Evolutionary conservation across 2,797 vertebrate genomes (phyloP), one percentile per base, ranked within the genome.

Genomic region (Sebastes steindachneri): DNA sequence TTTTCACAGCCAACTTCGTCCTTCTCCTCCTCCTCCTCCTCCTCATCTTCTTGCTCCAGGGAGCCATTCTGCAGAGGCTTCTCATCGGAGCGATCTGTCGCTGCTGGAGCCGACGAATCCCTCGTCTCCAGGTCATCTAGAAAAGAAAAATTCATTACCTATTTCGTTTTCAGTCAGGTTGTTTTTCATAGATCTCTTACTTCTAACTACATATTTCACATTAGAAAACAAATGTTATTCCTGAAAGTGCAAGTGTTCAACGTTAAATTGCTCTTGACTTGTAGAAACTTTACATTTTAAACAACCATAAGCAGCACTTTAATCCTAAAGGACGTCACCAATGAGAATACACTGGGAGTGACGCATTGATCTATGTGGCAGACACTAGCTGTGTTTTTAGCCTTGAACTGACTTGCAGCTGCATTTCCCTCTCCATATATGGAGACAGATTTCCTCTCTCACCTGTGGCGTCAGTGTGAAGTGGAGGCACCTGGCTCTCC

Each of bases 401-500:
- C 9, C 69, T 28, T 66, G 2, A 68, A 75, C 41, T 23, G 41
- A 63, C 33, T 17, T n/a, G 7, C 9, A 37, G 10, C 26, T 53
- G 7, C 14, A 14, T 53, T 71, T 48, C 58, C 0, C 26, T 9
- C n/a, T 25, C 7, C 2, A 4, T 2, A 60, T 23, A 9, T 0
- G 11, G 21, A 77, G 53, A 73, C 3, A 26, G 11, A 4, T 68
- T 25, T 72, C 29, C 4, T 45, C 19, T 74, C 89, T 91, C 80
- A 98, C 98, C 98, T 91, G 96, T 78, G 65, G 95, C 92, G 1
- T 99, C 97, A 0, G 95, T 96, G 88, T 95, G 96, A 64, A 99
- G 96, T 0, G 97, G 95, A 0, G 97, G 96, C 51, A 98, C 97
- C 0, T 96, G 96, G 76, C 93, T 96, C 70, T 98, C 98, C 4